phyloP scores from a whole-genome alignment of 2,797 vertebrate species.

The Anguilla megastoma region DNA sequence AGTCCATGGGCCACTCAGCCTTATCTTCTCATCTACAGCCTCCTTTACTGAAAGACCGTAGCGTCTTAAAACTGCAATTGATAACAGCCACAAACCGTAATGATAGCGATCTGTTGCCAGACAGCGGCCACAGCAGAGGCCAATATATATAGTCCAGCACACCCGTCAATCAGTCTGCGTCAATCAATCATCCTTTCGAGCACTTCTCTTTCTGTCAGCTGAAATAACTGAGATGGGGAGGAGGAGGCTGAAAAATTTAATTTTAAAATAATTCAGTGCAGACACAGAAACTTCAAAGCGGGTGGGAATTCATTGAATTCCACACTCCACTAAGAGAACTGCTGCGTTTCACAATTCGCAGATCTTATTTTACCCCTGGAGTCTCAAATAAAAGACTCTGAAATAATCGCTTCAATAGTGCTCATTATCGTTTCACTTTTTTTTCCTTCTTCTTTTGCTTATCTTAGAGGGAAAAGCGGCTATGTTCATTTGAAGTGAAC shows the following conservation, averaged over 20 bases:
- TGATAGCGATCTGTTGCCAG: neutral
- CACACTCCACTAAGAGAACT: neutral
- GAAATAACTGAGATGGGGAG: neutral
- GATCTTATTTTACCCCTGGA: neutral
- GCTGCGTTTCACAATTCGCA: neutral
- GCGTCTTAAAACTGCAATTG: neutral
- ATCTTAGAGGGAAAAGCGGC: neutral
- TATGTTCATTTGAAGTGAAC: neutral
- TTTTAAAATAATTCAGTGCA: neutral
- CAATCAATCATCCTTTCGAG: constrained; percentile 16
- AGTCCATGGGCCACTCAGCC: neutral
- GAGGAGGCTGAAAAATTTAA: neutral
- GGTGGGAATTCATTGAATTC: neutral
- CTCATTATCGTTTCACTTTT: neutral
- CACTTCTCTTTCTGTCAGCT: neutral
- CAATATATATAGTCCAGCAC: neutral
- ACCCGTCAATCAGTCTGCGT: neutral
- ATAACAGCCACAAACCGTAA: constrained; percentile 3
- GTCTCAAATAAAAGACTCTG: neutral
- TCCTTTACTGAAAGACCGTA: too few relatives aligned
- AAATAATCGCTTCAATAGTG: neutral
- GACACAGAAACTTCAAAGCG: neutral
- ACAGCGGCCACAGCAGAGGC: neutral
- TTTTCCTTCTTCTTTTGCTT: neutral
- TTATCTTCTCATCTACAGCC: neutral